phyloP scores from a whole-genome alignment of 2,888 invertebrate species.

The Euzetes globulus region DNA sequence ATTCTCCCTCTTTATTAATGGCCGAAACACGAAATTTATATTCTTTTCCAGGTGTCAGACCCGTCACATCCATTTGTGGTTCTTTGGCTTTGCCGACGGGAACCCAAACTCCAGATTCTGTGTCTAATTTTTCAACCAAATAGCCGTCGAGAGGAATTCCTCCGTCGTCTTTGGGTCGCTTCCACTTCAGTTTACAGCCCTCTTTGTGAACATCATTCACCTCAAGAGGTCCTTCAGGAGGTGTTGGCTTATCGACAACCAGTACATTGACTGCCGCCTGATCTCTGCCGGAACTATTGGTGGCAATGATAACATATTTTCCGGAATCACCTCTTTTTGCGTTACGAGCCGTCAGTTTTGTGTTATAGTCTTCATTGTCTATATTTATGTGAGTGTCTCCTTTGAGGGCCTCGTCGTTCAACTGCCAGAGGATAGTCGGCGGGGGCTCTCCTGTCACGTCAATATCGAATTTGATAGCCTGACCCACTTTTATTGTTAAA shows the following conservation, averaged over 20 bases:
- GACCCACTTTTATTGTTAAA: conserved; percentile 86
- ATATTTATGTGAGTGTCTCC: conserved; percentile 74
- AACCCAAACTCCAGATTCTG: conserved; percentile 80
- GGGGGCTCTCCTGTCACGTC: conserved; percentile 90
- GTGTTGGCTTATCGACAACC: conserved; percentile 72
- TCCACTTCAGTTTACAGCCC: conserved; percentile 78
- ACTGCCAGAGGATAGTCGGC: conserved; percentile 80
- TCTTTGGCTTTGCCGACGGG: conserved; percentile 64
- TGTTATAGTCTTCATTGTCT: conserved; percentile 77
- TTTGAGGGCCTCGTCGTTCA: conserved; percentile 55
- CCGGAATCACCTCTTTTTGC: conserved; percentile 83
- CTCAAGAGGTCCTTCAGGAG: conserved; percentile 82
- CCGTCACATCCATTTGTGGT: conserved; percentile 66
- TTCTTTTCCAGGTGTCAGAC: conserved; percentile 55
- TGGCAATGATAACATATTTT: conserved; percentile 73
- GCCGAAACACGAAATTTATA: conserved; percentile 55
- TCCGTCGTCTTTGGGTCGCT: conserved; percentile 77
- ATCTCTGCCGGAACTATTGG: conserved; percentile 63
- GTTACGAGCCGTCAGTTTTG: conserved; percentile 67
- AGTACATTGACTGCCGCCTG: conserved; percentile 79
- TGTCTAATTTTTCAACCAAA: conserved; percentile 85
- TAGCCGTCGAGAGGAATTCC: conserved; percentile 77
- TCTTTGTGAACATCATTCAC: conserved; percentile 76
- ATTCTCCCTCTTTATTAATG: conserved; percentile 53
- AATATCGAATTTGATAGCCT: conserved; percentile 87